These are phyloP conservation scores for Saxidomus purpurata DNA, from an alignment of 1,140 invertebrate genomes.

Conservation along the genomic window DNA sequence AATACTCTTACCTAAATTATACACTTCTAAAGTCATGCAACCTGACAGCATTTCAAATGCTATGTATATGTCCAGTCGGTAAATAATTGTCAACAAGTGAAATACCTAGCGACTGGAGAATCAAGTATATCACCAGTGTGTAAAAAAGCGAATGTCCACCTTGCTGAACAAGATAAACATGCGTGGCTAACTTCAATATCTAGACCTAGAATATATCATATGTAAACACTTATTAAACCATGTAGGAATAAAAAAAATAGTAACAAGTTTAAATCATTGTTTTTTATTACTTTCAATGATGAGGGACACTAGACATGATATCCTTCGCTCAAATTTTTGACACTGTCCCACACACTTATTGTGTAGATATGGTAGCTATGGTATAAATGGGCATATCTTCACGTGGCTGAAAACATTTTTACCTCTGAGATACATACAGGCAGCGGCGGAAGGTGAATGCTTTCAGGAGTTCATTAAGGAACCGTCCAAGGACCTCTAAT, in stretches of 20 bases:
- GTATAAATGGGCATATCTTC: not conserved
- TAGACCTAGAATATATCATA: too few relatives aligned
- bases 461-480: not conserved
- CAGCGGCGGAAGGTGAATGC: not conserved
- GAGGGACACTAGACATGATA: not conserved
- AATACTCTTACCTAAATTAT: constrained; percentile 44
- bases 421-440: not conserved
- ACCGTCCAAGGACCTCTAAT: not conserved
- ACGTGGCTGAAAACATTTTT: not conserved
- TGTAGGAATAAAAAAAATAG: too few relatives aligned
- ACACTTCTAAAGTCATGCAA: constrained; percentile 36
- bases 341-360: not conserved
- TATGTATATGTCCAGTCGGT: not conserved
- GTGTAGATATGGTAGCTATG: not conserved
- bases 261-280: not conserved
- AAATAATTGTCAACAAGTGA: not conserved
- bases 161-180: too few relatives aligned
- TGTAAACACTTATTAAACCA: too few relatives aligned
- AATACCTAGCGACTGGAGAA: too few relatives aligned
- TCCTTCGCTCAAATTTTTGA: constrained; percentile 15
- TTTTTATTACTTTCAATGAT: not conserved
- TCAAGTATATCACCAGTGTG: too few relatives aligned
- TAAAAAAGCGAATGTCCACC: too few relatives aligned
- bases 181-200: too few relatives aligned
- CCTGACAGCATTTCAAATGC: constrained; percentile 56